Evolutionary conservation across 2,113 vertebrate genomes (phyloP).

Genomic region (Hystrix brachyura): DNA sequence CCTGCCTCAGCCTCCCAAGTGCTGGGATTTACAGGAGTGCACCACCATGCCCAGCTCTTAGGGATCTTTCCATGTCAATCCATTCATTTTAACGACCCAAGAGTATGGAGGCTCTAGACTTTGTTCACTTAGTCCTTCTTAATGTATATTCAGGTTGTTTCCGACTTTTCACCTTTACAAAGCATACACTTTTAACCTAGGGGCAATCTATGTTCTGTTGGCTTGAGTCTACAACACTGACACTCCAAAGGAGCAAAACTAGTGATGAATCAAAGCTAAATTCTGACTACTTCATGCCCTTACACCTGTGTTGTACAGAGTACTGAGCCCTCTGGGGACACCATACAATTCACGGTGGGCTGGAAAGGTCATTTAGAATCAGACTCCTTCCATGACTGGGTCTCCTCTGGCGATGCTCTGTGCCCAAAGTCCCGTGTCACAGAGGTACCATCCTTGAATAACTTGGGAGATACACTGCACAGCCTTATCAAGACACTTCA

Average conservation of each 20-base stretch:
- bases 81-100: neutral
- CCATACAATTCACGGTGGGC: neutral
- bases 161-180: neutral
- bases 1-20: too few species aligned
- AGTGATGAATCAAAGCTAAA: neutral
- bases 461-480: neutral
- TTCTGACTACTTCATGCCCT: neutral
- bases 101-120: neutral
- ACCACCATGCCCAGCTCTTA: neutral
- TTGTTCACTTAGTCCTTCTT: slow-evolving; percentile 11
- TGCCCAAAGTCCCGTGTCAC: neutral
- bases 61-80: neutral
- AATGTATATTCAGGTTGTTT: neutral
- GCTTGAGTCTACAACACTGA: neutral
- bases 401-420: neutral
- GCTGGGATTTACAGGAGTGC: too few species aligned
- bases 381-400: neutral
- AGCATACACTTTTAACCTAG: neutral
- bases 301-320: neutral
- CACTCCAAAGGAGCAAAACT: neutral
- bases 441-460: neutral
- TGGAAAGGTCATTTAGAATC: neutral
- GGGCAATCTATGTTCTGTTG: neutral
- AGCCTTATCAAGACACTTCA: neutral
- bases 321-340: neutral